These are phyloP conservation scores for Strigamia maritima DNA, from an alignment of 2,888 invertebrate genomes.

Conservation along the genomic window DNA sequence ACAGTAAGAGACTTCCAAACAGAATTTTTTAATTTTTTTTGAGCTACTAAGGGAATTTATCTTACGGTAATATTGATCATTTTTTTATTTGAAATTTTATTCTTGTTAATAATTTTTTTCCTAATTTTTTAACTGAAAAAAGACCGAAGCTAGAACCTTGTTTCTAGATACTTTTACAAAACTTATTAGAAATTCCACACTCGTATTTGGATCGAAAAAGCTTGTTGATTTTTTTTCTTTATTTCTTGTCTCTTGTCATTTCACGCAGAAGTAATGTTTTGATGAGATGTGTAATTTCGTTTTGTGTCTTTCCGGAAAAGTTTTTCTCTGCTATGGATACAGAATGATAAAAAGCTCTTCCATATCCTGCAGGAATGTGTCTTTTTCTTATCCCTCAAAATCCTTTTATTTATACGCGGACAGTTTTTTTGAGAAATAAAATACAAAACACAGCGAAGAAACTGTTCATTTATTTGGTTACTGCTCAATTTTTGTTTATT, in stretches of 20 bases:
- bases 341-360: not conserved
- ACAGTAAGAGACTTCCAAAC: too few species aligned
- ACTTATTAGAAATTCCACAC: not conserved
- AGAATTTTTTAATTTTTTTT: too few species aligned
- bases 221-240: not conserved
- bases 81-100: too few species aligned
- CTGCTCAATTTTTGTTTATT: not conserved
- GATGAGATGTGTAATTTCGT: slow-evolving; percentile 11
- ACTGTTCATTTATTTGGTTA: not conserved
- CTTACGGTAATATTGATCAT: too few species aligned
- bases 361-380: not conserved
- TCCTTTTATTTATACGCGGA: too few species aligned
- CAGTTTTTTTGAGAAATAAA: too few species aligned
- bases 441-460: not conserved
- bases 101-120: not conserved
- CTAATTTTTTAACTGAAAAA: not conserved
- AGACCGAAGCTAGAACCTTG: not conserved
- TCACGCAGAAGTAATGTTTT: not conserved
- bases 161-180: not conserved
- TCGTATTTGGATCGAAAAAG: not conserved
- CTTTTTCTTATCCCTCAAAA: not conserved
- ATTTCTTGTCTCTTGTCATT: not conserved
- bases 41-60: too few species aligned
- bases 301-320: not conserved
- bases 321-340: not conserved